Percentiles rank a stretch among this genome's conserved stretches.
Evolutionary conservation across 2,888 invertebrate species (phyloP).

Genomic region (Gandaritis pyraliata): DNA sequence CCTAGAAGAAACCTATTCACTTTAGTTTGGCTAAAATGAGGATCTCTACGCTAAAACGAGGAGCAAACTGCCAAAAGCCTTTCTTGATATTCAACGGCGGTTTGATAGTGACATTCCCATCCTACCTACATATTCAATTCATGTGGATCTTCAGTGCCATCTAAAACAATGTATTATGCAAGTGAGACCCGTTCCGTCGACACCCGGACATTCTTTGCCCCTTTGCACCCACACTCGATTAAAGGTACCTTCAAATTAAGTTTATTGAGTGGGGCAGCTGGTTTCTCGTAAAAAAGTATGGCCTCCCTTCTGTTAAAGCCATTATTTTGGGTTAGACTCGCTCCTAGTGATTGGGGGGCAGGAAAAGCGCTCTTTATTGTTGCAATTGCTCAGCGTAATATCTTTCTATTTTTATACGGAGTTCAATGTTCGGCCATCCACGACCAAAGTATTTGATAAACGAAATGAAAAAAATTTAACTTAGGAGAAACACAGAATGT

Average conservation of each 20-base stretch:
- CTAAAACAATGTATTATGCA: slow-evolving; percentile 53
- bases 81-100: slow-evolving; percentile 2
- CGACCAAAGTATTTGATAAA: neutral
- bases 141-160: slow-evolving; percentile 50
- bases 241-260: slow-evolving; percentile 62
- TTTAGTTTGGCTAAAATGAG: neutral
- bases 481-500: slow-evolving; percentile 37
- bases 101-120: neutral
- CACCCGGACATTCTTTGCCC: slow-evolving; percentile 45
- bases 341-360: slow-evolving; percentile 46
- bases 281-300: slow-evolving; percentile 63
- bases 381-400: slow-evolving; percentile 31
- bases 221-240: slow-evolving; percentile 56
- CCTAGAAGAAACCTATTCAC: too few species aligned
- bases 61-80: neutral
- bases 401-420: slow-evolving; percentile 32
- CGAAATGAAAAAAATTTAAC: slow-evolving; percentile 18
- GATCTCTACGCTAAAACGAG: neutral
- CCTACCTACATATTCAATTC: slow-evolving; percentile 21
- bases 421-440: slow-evolving; percentile 17
- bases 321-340: slow-evolving; percentile 49
- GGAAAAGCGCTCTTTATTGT: slow-evolving; percentile 37
- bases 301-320: slow-evolving; percentile 53
- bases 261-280: slow-evolving; percentile 69
- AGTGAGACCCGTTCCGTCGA: slow-evolving; percentile 44